A percentile compares a stretch with the other conserved stretches of the same genome.
These are phyloP conservation scores for Acipenser transmontanus DNA, from an alignment of 2,797 vertebrate genomes.

Conservation along the genomic window DNA sequence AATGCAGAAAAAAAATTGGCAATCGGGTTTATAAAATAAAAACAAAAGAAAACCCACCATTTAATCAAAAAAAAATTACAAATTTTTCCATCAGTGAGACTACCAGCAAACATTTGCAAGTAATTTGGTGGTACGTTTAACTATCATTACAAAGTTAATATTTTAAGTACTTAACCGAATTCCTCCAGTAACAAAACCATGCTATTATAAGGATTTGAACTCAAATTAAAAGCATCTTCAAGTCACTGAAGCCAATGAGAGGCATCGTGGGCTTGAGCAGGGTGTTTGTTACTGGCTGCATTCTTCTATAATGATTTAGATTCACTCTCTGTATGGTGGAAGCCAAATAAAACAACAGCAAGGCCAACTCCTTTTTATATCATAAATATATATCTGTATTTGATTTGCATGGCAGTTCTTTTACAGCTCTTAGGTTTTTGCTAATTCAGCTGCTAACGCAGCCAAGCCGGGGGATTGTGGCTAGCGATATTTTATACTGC, in stretches of 20 bases:
- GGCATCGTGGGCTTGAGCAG: background rate
- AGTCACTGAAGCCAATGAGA: slow-evolving; percentile 22
- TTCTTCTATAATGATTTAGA: slow-evolving; percentile 66
- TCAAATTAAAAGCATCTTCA: slow-evolving; percentile 30
- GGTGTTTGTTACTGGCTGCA: slow-evolving; percentile 41
- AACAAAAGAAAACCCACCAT: too few species aligned
- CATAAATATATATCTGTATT: slow-evolving; percentile 53
- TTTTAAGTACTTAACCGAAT: slow-evolving; percentile 24
- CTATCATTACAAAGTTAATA: slow-evolving; percentile 20
- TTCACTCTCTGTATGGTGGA: slow-evolving; percentile 42
- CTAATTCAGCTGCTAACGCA: slow-evolving; percentile 54
- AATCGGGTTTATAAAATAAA: too few species aligned
- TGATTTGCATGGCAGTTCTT: slow-evolving; percentile 48
- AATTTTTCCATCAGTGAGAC: too few species aligned
- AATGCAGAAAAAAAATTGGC: too few species aligned
- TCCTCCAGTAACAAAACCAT: slow-evolving; percentile 8
- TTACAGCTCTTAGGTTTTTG: slow-evolving; percentile 30
- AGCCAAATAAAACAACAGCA: slow-evolving; percentile 64
- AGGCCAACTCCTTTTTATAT: slow-evolving; percentile 49
- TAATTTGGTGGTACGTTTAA: slow-evolving; percentile 24
- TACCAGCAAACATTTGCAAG: slow-evolving; percentile 19
- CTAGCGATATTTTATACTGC: slow-evolving; percentile 41
- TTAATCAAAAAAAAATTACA: too few species aligned
- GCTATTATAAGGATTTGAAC: slow-evolving; percentile 28
- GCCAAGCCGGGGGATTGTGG: slow-evolving; percentile 56